Percentiles rank a stretch among this genome's conserved stretches.
Evolutionary conservation across 2,888 invertebrate species (phyloP).

Genomic region (Brenthis daphne): DNA sequence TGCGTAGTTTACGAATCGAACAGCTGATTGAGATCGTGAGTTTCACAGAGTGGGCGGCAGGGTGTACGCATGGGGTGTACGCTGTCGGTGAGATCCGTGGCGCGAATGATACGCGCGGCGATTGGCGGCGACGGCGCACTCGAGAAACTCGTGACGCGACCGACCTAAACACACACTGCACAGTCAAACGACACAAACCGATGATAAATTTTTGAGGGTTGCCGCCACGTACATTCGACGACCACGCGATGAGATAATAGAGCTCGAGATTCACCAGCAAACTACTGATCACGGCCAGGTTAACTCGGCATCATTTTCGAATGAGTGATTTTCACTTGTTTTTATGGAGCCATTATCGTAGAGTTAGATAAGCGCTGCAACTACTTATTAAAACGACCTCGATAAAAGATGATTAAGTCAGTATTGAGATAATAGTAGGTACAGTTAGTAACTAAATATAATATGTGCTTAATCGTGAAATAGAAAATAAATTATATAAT

Average conservation of each 20-base stretch:
- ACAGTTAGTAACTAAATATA: conserved; percentile 19
- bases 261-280: conserved; percentile 58
- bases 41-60: conserved; percentile 49
- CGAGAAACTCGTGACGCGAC: conserved; percentile 59
- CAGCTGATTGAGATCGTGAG: conserved; percentile 70
- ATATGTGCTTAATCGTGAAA: conserved; percentile 2
- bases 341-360: conserved; percentile 37
- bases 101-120: conserved; percentile 72
- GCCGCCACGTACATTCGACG: conserved; percentile 63
- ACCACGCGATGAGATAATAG: conserved; percentile 67
- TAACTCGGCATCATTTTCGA: conserved; percentile 52
- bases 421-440: conserved; percentile 25
- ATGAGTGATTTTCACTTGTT: conserved; percentile 57
- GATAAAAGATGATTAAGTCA: conserved; percentile 35
- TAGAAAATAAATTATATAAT: neutral
- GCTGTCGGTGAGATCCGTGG: conserved; percentile 65
- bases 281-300: conserved; percentile 61
- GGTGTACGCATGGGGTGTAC: conserved; percentile 61
- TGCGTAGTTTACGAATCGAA: conserved; percentile 51
- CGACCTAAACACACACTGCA: conserved; percentile 63
- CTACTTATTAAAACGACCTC: conserved; percentile 36
- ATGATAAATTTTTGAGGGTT: conserved; percentile 70
- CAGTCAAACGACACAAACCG: conserved; percentile 60
- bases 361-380: conserved; percentile 35
- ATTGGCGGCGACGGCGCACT: conserved; percentile 72